Base-by-base conservation (phyloP, 1,140 invertebrate species). In the Leptinotarsa texana region DNA sequence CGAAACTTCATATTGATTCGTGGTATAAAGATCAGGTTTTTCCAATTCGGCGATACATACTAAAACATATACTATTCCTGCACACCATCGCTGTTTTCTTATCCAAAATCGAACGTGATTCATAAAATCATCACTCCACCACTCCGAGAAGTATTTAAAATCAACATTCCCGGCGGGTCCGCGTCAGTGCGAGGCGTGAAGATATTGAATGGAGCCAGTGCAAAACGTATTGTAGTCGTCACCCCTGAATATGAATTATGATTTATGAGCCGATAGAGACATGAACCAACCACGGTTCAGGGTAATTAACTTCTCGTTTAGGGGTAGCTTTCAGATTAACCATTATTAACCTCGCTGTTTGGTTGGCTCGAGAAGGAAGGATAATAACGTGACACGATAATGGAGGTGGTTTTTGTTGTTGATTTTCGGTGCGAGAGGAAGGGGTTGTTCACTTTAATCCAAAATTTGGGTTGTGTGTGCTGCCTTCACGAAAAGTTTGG, bases 241-340 rank as follows among this genome's bases (percentile, higher is more conserved):
- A 66, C 75, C 78, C 78, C 76, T 65, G 78, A 75, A 80, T 81
- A 81, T 81, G 80, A 81, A 81, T 80, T 79, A 81, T 81, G 80
- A 81, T 81, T 81, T 81, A 81, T 81, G 80, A 77, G 78, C 77
- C 77, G 74, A 74, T 74, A 72, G 70, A 61, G 73, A 49, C 80
- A 77, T 78, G 76, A 81, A 76, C 80, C 80, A 81, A 81, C 80
- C 80, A 80, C 79, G 76, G 80, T 81, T 81, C 80, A 66, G 80
- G 80, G 80, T 80, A 80, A 81, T 80, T 81, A 80, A 81, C 79
- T 78, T 79, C 74, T 72, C 79, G 74, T 77, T 79, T 77, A 74
- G 79, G 76, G 78, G 74, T 75, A 57, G 13, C 66, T 73, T 73
- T 75, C 74, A 74, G 78, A 80, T 79, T 80, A 80, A 78, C 76